phyloP scores from a whole-genome alignment of 2,888 invertebrate genomes.

The Drosophila phalerata region DNA sequence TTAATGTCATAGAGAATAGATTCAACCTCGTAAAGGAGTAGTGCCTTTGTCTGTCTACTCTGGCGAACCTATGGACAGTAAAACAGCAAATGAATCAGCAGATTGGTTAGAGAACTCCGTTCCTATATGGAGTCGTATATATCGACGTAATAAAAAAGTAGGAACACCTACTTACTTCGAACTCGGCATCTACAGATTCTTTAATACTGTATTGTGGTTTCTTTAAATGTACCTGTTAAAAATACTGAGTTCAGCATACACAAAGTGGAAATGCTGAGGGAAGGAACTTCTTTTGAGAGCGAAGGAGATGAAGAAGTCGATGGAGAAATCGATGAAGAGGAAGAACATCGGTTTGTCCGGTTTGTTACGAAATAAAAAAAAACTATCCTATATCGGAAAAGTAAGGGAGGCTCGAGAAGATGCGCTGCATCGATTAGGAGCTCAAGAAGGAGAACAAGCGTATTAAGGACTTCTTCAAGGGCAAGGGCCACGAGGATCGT shows the following conservation, averaged over 20 bases:
- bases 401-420: slow-evolving; percentile 68
- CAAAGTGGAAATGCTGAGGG: slow-evolving; percentile 77
- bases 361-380: background rate
- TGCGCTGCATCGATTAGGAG: slow-evolving; percentile 79
- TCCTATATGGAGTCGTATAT: too few species aligned
- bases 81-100: background rate
- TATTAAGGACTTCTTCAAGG: slow-evolving; percentile 64
- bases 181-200: slow-evolving; percentile 88
- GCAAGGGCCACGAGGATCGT: slow-evolving; percentile 55
- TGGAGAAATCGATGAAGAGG: background rate
- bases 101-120: too few species aligned
- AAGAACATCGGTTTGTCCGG: background rate
- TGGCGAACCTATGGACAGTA: background rate
- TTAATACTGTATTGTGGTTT: slow-evolving; percentile 88
- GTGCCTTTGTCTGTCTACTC: too few species aligned
- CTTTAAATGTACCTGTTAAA: slow-evolving; percentile 87
- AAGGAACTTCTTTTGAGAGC: slow-evolving; percentile 63
- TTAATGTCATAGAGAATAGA: too few species aligned
- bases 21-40: too few species aligned
- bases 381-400: background rate
- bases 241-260: slow-evolving; percentile 87
- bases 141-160: too few species aligned
- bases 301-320: slow-evolving; percentile 63
- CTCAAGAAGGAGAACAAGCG: slow-evolving; percentile 77
- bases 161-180: slow-evolving; percentile 88